Evolutionary conservation across 2,113 vertebrate species (phyloP).

Genomic region (Saimiri boliviensis): DNA sequence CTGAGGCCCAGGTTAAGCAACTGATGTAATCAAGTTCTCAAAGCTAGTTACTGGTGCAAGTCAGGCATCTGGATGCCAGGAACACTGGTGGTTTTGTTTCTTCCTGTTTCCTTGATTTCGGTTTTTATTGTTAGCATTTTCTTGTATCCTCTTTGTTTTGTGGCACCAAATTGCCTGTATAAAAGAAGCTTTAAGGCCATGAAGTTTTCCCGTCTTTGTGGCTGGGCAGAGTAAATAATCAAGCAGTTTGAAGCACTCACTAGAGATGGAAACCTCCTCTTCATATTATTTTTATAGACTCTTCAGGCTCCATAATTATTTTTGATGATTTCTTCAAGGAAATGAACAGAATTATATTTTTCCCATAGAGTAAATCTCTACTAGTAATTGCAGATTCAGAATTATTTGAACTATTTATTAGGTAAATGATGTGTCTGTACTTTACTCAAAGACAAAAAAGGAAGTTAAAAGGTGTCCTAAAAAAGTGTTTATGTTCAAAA

Average conservation of each 20-base stretch:
- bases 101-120: neutral
- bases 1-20: neutral
- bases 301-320: neutral
- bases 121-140: neutral
- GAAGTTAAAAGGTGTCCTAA: neutral
- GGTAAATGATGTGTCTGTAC: neutral
- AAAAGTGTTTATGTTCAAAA: neutral
- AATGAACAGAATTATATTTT: slow-evolving; percentile 18
- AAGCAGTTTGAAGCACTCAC: neutral
- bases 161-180: neutral
- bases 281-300: neutral
- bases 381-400: neutral
- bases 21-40: neutral
- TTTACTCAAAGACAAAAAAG: neutral
- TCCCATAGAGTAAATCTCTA: neutral
- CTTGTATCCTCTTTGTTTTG: neutral
- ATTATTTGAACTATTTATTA: slow-evolving; percentile 8
- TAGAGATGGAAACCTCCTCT: neutral
- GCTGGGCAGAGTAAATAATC: neutral
- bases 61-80: neutral
- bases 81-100: neutral
- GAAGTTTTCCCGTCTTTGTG: neutral
- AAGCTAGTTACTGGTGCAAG: neutral
- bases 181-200: neutral
- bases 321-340: slow-evolving; percentile 34